Base-by-base conservation (phyloP, 1,140 invertebrate genomes). In the Calephelis virginiensis region DNA sequence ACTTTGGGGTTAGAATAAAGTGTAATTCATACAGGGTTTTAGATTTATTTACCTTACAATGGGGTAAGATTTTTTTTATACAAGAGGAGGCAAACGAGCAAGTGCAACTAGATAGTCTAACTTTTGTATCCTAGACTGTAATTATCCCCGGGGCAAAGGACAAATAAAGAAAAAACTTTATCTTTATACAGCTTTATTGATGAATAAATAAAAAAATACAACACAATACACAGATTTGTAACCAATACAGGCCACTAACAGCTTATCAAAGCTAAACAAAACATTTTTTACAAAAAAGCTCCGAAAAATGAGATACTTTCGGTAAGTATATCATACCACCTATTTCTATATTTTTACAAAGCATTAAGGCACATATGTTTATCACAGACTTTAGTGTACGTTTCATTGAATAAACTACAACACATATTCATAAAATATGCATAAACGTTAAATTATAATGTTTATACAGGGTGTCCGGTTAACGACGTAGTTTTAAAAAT, bases 341-440 rank as follows among this genome's bases (percentile, higher is more conserved):
- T 9, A 53, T 53, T 10, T 14, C 17, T 53, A 53, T 43, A 43
- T 43, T 8, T 5, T 13, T 50, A 50, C 48, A 63, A 50, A 64
- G 63, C 63, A 47, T 72, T 83, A 87, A 87, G 85, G 85, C 85
- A 87, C 83, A 53, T 75, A 73, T 77, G 69, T 73, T 78, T 87
- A 87, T 87, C 85, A 87, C 85, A 87, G 84, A 80, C 77, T 73
- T 79, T 68, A 79, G 67, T 73, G 69, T 66, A 71, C 49, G 59
- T 50, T 72, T 61, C 63, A 72, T 49, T 62, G 62, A 64, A 68
- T 49, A 46, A 61, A 67, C 50, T n/a, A 64, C 46, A 61, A 8
- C 8, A 8, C 40, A 6, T 56, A 69, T 37, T 61, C 63, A 63
- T 12, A 50, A 53, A 17, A 53, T 17, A 53, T 53, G 14, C 49